These are phyloP conservation scores for Hemicentrotus pulcherrimus DNA, from an alignment of 35 echinoderm and acorn worm species.

Conservation along the genomic window DNA sequence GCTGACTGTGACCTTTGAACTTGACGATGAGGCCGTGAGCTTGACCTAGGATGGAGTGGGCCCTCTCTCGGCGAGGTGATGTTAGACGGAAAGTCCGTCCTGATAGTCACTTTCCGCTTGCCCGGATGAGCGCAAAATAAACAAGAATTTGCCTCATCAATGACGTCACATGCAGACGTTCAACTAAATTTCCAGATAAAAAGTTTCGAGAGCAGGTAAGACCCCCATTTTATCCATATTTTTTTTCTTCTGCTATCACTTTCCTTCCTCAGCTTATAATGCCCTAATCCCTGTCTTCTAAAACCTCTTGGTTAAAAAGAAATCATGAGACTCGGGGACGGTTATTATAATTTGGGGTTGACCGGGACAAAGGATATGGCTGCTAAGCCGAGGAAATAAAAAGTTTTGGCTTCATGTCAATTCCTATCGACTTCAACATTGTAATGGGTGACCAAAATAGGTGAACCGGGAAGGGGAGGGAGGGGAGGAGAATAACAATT, in stretches of 20 bases:
- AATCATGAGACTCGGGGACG: slow-evolving; percentile 35
- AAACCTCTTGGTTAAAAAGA: background rate
- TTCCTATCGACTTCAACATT: slow-evolving; percentile 45
- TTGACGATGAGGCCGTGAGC: background rate
- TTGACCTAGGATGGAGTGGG: background rate
- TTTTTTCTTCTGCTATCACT: slow-evolving; percentile 10
- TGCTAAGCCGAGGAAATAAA: slow-evolving; percentile 40
- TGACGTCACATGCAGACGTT: slow-evolving; percentile 21
- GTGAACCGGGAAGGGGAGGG: slow-evolving; percentile 8
- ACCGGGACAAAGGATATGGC: slow-evolving; percentile 46
- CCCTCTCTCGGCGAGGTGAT: slow-evolving; percentile 34
- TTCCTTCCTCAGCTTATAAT: background rate
- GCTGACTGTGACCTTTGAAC: background rate
- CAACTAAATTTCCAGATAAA: slow-evolving; percentile 6
- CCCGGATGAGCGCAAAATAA: slow-evolving; percentile 5
- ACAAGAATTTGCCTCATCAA: background rate
- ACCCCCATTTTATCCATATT: slow-evolving; percentile 11
- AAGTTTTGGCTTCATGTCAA: slow-evolving; percentile 51
- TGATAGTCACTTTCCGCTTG: background rate
- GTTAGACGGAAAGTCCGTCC: background rate
- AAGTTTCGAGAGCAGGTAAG: slow-evolving; percentile 35
- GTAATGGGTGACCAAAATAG: slow-evolving; percentile 43
- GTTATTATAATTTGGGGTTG: slow-evolving; percentile 41
- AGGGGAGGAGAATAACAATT: background rate
- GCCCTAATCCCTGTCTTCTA: slow-evolving; percentile 24